phyloP scores from a whole-genome alignment of 2,113 vertebrate species.

The Nycticorax nycticorax region DNA sequence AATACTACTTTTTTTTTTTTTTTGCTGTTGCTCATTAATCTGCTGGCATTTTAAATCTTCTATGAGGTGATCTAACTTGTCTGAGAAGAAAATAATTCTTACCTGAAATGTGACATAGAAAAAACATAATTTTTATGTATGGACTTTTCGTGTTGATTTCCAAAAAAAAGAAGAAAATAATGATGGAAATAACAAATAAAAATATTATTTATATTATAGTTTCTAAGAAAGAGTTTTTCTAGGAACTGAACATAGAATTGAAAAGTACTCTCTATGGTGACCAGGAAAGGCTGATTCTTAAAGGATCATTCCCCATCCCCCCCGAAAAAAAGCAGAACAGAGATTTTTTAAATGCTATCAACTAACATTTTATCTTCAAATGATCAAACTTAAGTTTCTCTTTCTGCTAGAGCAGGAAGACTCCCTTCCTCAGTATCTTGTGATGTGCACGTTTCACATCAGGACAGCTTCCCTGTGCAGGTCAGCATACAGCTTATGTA shows the following conservation, averaged over 20 bases:
- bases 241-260: neutral
- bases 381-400: neutral
- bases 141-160: neutral
- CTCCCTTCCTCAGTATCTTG: fast-evolving
- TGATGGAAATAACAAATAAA: neutral
- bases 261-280: neutral
- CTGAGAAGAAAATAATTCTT: neutral
- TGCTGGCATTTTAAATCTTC: neutral
- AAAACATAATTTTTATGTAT: neutral
- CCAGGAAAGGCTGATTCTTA: neutral
- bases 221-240: neutral
- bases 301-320: neutral
- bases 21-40: neutral
- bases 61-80: neutral
- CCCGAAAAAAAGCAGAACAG: neutral
- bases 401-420: neutral
- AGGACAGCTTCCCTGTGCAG: neutral
- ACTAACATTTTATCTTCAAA: neutral
- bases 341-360: neutral
- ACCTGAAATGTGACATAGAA: neutral
- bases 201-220: neutral
- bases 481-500: neutral
- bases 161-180: neutral
- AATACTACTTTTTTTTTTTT: neutral
- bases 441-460: neutral